Base-by-base conservation (phyloP, 2,797 vertebrate genomes). In the Todus mexicanus region DNA sequence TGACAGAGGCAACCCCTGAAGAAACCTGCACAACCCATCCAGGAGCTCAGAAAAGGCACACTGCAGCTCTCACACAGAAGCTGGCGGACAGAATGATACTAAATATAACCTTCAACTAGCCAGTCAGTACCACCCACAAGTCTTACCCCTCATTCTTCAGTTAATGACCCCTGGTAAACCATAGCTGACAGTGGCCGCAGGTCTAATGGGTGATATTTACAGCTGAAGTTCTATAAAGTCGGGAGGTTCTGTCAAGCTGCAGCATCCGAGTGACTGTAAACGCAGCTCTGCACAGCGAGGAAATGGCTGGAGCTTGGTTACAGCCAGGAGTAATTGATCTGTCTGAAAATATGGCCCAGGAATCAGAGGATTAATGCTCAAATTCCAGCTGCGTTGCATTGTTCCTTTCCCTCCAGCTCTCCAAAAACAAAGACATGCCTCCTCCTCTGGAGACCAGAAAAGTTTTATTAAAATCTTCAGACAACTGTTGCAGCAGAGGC, bases 381-480 rank as follows among this genome's bases (percentile, higher is more conserved):
- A 80, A 95, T 96, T 97, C 97, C 97, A 98, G 96, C 97, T 97
- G 97, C 42, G 96, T 83, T 90, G 95, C 92, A 94, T 68, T 98
- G 97, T 95, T 97, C 96, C 96, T 94, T 96, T 94, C 96, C 96
- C 96, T 97, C 95, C 69, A 97, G 96, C 95, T 94, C 95, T 95
- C 95, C 95, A 94, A 97, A 97, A 98, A 97, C 97, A 98, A 98
- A 98, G 97, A 96, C 95, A 45, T 91, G 95, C 93, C 95, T 97
- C 92, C 94, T 97, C 95, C 97, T 97, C 97, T 81, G 95, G 97
- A 97, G 97, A 97, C 90, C 84, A 97, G 95, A 91, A 92, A 94
- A 97, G 85, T 96, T 97, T 98, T 97, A 98, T 97, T 97, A 97
- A 97, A 98, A 96, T 97, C 96, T 97, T 98, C 97, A 95, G 94